phyloP scores from a whole-genome alignment of 2,888 invertebrate species.

The Tromatobia lineatoria region DNA sequence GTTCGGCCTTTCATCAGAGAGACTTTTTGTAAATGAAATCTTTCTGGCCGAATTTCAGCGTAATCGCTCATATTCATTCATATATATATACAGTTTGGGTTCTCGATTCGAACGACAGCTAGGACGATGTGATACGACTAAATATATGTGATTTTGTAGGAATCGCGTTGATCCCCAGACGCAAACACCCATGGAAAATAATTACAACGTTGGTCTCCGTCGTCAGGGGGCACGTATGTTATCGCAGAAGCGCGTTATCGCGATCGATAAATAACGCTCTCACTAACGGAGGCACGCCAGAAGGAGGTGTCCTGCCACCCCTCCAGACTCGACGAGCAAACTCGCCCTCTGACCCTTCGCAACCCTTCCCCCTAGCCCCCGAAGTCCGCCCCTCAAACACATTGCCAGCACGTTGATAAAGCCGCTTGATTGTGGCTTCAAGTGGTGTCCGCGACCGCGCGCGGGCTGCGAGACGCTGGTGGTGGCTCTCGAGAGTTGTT shows the following conservation, averaged over 20 bases:
- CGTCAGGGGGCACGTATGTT: constrained; percentile 47
- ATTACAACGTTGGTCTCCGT: constrained; percentile 64
- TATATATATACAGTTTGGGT: neutral
- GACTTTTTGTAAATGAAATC: no score
- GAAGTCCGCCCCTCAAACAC: constrained; percentile 20
- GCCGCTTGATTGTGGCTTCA: constrained; percentile 67
- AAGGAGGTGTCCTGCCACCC: constrained; percentile 40
- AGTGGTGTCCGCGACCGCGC: constrained; percentile 56
- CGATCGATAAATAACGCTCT: constrained; percentile 68
- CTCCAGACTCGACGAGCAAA: constrained; percentile 54
- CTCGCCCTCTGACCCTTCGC: constrained; percentile 50
- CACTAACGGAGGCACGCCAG: constrained; percentile 59
- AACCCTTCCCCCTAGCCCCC: constrained; percentile 20
- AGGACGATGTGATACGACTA: constrained; percentile 6
- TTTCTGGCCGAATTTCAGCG: no score
- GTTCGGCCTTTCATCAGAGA: no score
- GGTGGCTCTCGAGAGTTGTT: constrained; percentile 19
- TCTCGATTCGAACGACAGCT: constrained; percentile 1
- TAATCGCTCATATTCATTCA: no score
- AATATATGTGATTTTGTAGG: constrained; percentile 29
- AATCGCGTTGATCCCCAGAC: neutral
- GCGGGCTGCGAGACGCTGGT: constrained; percentile 35
- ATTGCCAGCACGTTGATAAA: constrained; percentile 62
- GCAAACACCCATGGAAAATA: constrained; percentile 61
- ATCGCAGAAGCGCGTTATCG: constrained; percentile 57